Conservation (phyloP, 2,113 vertebrate species). For the Lutjanus erythropterus region DNA sequence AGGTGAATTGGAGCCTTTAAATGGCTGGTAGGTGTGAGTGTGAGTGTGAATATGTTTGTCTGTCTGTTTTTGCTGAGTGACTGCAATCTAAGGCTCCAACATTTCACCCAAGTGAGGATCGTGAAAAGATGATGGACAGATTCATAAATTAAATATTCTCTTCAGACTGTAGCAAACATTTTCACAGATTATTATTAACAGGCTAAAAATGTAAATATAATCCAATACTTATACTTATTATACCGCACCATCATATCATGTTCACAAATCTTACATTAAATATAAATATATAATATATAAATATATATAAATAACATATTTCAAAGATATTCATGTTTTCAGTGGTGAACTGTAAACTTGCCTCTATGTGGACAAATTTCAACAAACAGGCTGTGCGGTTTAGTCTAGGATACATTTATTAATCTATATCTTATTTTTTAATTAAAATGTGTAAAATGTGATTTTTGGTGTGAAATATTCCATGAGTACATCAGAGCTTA, state of each 20-base stretch:
- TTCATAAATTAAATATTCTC: constrained; percentile 7
- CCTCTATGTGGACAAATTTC: neutral
- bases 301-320: no score
- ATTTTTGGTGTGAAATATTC: neutral
- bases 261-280: neutral
- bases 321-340: no score
- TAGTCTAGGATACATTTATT: neutral
- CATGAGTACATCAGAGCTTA: neutral
- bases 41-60: constrained; percentile 19
- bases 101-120: neutral
- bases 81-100: neutral
- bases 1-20: neutral
- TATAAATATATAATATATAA: no score
- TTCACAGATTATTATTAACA: constrained; percentile 3
- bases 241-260: neutral
- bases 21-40: constrained; percentile 6
- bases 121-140: neutral
- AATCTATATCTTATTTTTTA: neutral
- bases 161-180: neutral
- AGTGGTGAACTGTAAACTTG: no score
- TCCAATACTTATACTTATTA: no score
- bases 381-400: neutral
- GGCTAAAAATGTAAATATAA: neutral
- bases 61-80: neutral
- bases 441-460: neutral